phyloP scores from a whole-genome alignment of 2,888 invertebrate species.

The Poecilus cupreus region DNA sequence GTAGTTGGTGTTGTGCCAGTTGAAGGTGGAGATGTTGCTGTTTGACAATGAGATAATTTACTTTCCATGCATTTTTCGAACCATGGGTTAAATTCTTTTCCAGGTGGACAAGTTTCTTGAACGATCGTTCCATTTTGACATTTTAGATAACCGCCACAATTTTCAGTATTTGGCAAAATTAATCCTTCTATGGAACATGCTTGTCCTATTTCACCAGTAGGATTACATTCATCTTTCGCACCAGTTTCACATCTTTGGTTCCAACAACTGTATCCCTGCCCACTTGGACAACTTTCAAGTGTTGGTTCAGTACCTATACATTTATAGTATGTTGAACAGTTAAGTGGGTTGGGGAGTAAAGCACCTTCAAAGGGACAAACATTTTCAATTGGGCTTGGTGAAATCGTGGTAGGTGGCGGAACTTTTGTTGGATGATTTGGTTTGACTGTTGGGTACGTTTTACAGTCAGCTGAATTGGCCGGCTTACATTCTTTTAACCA shows the following conservation, averaged over 20 bases:
- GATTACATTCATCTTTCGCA: neutral
- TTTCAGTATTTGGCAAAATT: neutral
- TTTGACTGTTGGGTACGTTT: conserved; percentile 1
- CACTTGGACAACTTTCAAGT: conserved; percentile 4
- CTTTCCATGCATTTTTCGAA: neutral
- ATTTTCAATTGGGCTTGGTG: neutral
- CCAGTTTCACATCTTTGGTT: neutral
- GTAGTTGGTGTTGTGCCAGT: neutral
- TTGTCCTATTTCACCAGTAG: neutral
- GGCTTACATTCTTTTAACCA: neutral
- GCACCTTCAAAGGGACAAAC: conserved; percentile 41
- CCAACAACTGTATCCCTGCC: conserved; percentile 5
- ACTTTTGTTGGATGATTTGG: no score
- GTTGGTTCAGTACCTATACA: neutral
- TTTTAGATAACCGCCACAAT: neutral
- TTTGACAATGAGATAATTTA: conserved; percentile 1
- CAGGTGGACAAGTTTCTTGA: neutral
- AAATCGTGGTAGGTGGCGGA: neutral
- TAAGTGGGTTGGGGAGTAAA: conserved; percentile 11
- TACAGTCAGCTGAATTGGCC: neutral
- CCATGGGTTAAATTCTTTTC: neutral
- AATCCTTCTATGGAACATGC: neutral
- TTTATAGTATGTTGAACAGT: conserved; percentile 38
- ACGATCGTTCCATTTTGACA: neutral
- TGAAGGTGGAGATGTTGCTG: neutral